Evolutionary conservation across 1,140 invertebrate genomes (phyloP).

Genomic region (Drosophila bocki): DNA sequence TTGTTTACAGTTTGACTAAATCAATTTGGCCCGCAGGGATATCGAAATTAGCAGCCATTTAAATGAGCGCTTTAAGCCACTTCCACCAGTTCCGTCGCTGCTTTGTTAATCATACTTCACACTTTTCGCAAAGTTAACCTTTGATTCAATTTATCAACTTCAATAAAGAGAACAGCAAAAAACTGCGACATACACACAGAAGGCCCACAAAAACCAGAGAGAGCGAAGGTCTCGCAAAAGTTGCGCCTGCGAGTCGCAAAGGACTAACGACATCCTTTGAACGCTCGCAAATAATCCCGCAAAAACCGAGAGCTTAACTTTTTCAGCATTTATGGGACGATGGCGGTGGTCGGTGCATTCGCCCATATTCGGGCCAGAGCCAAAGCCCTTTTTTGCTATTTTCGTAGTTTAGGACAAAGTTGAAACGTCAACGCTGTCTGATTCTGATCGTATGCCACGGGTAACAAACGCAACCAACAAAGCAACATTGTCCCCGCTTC

Average conservation of each 20-base stretch:
- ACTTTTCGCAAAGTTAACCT: constrained; percentile 67
- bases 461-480: constrained; percentile 36
- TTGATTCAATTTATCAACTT: constrained; percentile 74
- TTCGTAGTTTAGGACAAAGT: constrained; percentile 74
- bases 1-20: constrained; percentile 40
- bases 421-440: constrained; percentile 78
- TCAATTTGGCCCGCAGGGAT: constrained; percentile 15
- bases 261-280: constrained; percentile 72
- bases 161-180: constrained; percentile 52
- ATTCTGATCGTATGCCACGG: constrained; percentile 64
- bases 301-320: constrained; percentile 79
- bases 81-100: not conserved
- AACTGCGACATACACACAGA: constrained; percentile 32
- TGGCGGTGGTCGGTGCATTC: constrained; percentile 17
- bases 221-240: constrained; percentile 32
- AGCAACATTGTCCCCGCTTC: constrained; percentile 32
- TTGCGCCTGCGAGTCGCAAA: constrained; percentile 59
- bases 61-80: constrained; percentile 34
- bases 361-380: constrained; percentile 33
- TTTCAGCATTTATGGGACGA: constrained; percentile 66
- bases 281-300: constrained; percentile 77
- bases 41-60: constrained; percentile 43
- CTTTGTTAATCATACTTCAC: constrained; percentile 43
- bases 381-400: constrained; percentile 61
- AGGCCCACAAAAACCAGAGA: constrained; percentile 40